Conservation (phyloP, 2,113 vertebrate species). For the Isurus oxyrinchus region DNA sequence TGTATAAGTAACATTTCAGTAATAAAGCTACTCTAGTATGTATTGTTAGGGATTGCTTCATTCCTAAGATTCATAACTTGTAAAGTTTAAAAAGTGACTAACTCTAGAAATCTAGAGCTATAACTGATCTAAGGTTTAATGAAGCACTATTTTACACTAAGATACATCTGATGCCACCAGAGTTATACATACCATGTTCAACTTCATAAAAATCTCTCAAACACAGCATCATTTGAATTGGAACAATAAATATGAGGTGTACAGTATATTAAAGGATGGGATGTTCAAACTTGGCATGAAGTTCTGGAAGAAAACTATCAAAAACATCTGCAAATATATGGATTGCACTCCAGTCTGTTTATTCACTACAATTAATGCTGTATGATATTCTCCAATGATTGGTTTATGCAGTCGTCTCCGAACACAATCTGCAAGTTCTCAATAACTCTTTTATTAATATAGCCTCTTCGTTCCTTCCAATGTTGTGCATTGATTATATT, state of each 20-base stretch:
- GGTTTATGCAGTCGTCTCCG: neutral
- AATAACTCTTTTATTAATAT: neutral
- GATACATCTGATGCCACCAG: neutral
- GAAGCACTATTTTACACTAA: neutral
- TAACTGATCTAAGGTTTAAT: neutral
- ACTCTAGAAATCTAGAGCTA: neutral
- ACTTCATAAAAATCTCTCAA: neutral
- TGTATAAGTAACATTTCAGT: neutral
- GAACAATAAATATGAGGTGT: neutral
- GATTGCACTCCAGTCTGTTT: neutral
- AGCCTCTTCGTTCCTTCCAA: neutral
- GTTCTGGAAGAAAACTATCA: neutral
- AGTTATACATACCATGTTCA: neutral
- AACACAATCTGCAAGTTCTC: neutral
- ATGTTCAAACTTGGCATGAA: neutral
- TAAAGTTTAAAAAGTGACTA: neutral
- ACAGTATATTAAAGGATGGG: neutral
- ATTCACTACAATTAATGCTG: neutral
- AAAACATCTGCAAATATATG: neutral
- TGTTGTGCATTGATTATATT: neutral
- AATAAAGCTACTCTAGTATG: neutral
- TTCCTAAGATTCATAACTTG: neutral
- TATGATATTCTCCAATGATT: neutral
- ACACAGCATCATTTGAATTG: neutral
- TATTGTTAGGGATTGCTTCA: too few relatives aligned